Evolutionary conservation across 2,797 vertebrate species (phyloP).

Genomic region (Ptychadena robeensis): DNA sequence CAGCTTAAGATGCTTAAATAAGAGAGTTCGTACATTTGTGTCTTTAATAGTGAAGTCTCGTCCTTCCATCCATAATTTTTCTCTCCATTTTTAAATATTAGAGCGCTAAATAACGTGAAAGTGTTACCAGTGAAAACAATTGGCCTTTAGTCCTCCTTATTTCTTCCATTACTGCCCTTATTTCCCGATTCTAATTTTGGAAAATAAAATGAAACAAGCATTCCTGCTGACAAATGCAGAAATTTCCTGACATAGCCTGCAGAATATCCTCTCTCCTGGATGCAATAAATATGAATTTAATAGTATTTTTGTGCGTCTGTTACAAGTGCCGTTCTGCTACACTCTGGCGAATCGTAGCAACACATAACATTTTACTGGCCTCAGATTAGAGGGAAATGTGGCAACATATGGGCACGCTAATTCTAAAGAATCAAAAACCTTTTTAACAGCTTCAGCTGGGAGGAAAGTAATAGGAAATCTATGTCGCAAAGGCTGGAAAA

Average conservation of each 20-base stretch:
- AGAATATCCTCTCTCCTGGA: neutral
- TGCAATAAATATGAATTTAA: constrained; percentile 8
- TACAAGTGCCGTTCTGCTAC: neutral
- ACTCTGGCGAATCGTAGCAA: neutral
- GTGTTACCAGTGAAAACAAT: neutral
- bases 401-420: neutral
- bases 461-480: constrained; percentile 43
- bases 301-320: neutral
- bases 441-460: constrained; percentile 35
- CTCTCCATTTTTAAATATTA: too few species aligned
- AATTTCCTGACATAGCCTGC: neutral
- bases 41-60: too few species aligned
- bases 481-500: constrained; percentile 9
- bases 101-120: neutral
- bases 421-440: constrained; percentile 34
- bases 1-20: too few species aligned
- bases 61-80: too few species aligned
- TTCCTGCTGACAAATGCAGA: neutral
- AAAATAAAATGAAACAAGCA: neutral
- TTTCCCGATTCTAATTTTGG: neutral
- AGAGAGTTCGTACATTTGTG: too few species aligned
- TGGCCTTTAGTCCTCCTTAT: neutral
- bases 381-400: constrained; percentile 7
- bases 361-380: constrained; percentile 2
- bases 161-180: neutral